Evolutionary conservation across 1,140 invertebrate species (phyloP), one percentile per base, ranked within the genome.

Genomic region (Drosophila ambigua): DNA sequence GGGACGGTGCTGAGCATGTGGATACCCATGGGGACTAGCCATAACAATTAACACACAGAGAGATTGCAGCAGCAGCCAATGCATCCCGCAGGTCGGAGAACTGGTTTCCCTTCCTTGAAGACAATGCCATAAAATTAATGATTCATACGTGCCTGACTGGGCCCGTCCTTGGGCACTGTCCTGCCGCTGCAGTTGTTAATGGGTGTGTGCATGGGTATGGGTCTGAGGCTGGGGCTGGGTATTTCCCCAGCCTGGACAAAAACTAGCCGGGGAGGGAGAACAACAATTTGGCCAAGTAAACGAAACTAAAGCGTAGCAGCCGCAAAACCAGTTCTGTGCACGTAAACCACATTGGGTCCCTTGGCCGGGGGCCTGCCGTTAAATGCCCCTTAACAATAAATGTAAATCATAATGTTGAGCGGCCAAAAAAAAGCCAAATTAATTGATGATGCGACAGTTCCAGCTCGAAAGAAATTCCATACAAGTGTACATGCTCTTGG

Each of bases 401-500:
- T 66, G 53, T 66, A 75, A 74, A 75, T 75, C 72, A 75, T 75
- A 75, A 75, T 59, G n/a, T 58, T 51, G 28, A 43, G 50, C 46
- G 31, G 52, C 35, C n/a, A 74, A 58, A 15, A 50, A 41, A 24
- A 23, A 53, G n/a, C 46, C 9, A 16, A 20, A 23, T 35, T 51
- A 53, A 66, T 53, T 44, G 72, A 72, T 75, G 72, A 73, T 54
- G 60, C 43, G 43, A 54, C 68, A 62, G 50, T 62, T 73, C 23
- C 20, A 16, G 26, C 26, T 43, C 49, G 20, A 48, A 49, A 46
- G 11, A 51, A 41, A 31, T 63, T 26, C 23, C 13, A 11, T 49
- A 52, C 53, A 58, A 20, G 20, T 1, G 20, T 20, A 20, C 2
- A 20, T 20, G 20, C 31, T 51, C 48, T 53, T 48, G 41, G 9